Base-by-base conservation (phyloP, 2,113 vertebrate genomes). In the Halcyon senegalensis region DNA sequence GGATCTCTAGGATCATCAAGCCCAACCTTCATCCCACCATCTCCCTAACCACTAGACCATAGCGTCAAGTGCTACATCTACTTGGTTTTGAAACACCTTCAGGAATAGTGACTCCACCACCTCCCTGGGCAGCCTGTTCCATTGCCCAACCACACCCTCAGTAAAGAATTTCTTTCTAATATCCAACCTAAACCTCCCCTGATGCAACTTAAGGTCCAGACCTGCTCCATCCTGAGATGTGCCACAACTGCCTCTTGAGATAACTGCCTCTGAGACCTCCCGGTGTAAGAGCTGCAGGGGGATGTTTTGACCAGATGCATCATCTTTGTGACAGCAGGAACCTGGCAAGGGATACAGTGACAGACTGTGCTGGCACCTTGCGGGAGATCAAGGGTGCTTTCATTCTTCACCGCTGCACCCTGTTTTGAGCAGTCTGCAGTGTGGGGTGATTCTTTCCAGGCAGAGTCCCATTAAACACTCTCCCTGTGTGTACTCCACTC, bases 301-400 rank as follows among this genome's bases (percentile, higher is more conserved):
- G 20, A 25, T 0, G 0, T 51, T 59, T 37, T 31, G 50, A 20
- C 7, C 1, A 17, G 56, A 15, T 27, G 39, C 41, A 85, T 66
- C 55, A 80, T 63, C 78, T 82, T 31, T 31, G 77, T 39, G 63
- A 14, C 82, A 69, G 53, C 3, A 4, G 70, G 59, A 93, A 30
- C 64, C 91, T 58, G 85, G 70, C 72, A 35, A 55, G 41, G 50
- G 28, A 23, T 16, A 14, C 27, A 23, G 78, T 70, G 30, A 44
- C 21, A 20, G 51, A 24, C 35, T 1, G 7, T 44, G 66, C 76
- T 43, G 70, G 64, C 60, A 64, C 58, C 33, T 33, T 1, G 4
- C 25, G 35, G 64, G 44, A 3, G 5, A 37, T 33, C 11, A 84
- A 82, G 4, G 5, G 11, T 1, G 5, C 16, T 81, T 79, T 27